Conservation (phyloP, 1,140 invertebrate species). For the Arion vulgaris region DNA sequence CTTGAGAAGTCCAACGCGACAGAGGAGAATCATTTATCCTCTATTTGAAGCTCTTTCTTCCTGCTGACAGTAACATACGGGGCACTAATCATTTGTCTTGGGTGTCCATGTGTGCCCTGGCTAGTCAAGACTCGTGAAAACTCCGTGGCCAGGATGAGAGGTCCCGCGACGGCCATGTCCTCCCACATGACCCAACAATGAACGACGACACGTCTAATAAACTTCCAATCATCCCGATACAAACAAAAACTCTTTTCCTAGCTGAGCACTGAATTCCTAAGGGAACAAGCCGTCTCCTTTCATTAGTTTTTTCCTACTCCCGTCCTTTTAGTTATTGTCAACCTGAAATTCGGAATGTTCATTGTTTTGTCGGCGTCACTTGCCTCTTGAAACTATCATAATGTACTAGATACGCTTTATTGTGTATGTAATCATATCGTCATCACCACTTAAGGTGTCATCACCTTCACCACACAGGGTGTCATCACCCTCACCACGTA, state of each 20-base stretch:
- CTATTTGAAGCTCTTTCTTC: slow-evolving; percentile 4
- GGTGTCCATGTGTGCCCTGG: slow-evolving; percentile 10
- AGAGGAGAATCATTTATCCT: slow-evolving; percentile 25
- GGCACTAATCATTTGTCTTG: neutral
- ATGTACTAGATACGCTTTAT: too few relatives aligned
- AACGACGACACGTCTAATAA: slow-evolving; percentile 42
- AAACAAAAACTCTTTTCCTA: slow-evolving; percentile 47
- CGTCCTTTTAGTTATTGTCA: too few relatives aligned
- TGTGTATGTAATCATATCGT: too few relatives aligned
- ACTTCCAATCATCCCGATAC: slow-evolving; percentile 43
- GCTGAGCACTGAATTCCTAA: slow-evolving; percentile 27
- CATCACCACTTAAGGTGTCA: too few relatives aligned
- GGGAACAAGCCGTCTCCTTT: slow-evolving; percentile 9
- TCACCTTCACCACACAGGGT: too few relatives aligned
- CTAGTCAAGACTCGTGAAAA: slow-evolving; percentile 1
- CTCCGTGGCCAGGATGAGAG: slow-evolving; percentile 1
- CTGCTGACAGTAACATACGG: slow-evolving; percentile 18
- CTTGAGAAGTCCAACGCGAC: neutral
- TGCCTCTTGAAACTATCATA: too few relatives aligned
- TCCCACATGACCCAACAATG: slow-evolving; percentile 35
- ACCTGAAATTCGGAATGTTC: too few relatives aligned
- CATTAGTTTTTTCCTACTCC: neutral
- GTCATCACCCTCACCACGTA: too few relatives aligned
- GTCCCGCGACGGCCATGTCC: neutral
- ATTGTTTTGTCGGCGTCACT: too few relatives aligned